A percentile compares a stretch with the other conserved stretches of the same genome.
These are phyloP conservation scores for Melanerpes formicivorus DNA, from an alignment of 2,113 vertebrate genomes.

Conservation along the genomic window DNA sequence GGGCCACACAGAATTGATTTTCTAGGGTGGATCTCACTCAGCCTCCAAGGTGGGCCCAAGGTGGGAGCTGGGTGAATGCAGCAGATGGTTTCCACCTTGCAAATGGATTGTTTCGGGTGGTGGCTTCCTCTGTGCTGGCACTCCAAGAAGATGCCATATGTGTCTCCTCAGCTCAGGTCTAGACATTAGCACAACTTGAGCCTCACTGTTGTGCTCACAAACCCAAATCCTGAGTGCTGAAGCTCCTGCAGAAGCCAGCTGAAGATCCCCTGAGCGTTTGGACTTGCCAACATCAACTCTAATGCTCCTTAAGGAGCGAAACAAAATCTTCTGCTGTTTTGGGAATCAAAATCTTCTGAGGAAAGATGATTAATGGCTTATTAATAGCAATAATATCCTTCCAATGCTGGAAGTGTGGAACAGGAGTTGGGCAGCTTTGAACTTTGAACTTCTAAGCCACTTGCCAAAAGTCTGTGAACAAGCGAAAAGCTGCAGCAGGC, in stretches of 20 bases:
- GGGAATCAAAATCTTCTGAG: not conserved
- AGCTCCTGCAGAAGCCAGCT: not conserved
- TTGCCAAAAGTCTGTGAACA: not conserved
- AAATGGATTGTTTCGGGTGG: not conserved
- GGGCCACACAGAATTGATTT: not conserved
- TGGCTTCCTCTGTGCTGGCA: not conserved
- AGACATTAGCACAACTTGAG: not conserved
- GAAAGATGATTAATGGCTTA: not conserved
- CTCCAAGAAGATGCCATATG: not conserved
- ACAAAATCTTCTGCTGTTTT: not conserved
- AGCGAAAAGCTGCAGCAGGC: not conserved
- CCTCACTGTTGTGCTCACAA: not conserved
- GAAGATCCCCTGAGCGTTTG: not conserved
- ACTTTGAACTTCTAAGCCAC: not conserved
- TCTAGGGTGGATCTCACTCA: not conserved
- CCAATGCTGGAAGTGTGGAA: not conserved
- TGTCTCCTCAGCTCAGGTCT: not conserved
- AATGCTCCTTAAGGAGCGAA: not conserved
- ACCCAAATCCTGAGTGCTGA: not conserved
- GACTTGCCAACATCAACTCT: not conserved
- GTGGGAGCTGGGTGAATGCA: not conserved
- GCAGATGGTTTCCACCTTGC: not conserved
- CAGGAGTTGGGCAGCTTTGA: not conserved
- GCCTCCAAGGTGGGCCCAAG: accelerated
- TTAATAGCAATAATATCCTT: not conserved